Percentiles rank a stretch among this genome's conserved stretches.
phyloP scores from a whole-genome alignment of 2,888 invertebrate genomes.

The Cerastis rubricosa region DNA sequence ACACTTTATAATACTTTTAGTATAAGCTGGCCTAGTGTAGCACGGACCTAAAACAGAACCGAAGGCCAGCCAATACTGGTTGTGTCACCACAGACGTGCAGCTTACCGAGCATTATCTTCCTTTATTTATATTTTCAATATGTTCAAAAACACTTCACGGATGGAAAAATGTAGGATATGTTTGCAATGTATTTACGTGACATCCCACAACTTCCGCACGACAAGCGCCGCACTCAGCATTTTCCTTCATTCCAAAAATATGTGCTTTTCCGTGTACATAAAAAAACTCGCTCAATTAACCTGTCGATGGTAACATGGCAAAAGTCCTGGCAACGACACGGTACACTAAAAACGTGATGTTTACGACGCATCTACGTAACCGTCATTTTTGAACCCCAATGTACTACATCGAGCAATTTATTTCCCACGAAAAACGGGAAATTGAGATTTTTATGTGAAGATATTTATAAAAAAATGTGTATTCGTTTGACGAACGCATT shows the following conservation, averaged over 20 bases:
- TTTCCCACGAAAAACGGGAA: conserved; percentile 74
- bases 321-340: conserved; percentile 54
- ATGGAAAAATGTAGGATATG: conserved; percentile 26
- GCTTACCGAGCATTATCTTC: background rate
- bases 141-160: background rate
- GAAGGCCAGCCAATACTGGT: background rate
- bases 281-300: conserved; percentile 63
- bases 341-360: conserved; percentile 56
- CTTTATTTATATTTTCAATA: background rate
- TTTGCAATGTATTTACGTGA: conserved; percentile 37
- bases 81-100: background rate
- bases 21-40: background rate
- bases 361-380: conserved; percentile 57
- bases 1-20: background rate
- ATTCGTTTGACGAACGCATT: conserved; percentile 64
- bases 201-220: conserved; percentile 35
- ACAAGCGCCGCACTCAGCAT: conserved; percentile 30
- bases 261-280: conserved; percentile 48
- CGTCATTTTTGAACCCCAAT: conserved; percentile 68
- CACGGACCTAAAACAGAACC: no score
- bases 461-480: conserved; percentile 66
- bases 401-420: conserved; percentile 73
- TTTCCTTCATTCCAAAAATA: conserved; percentile 46
- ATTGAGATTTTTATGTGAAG: conserved; percentile 75
- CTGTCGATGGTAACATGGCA: conserved; percentile 60